Percentiles rank a stretch among this genome's conserved stretches.
These are phyloP conservation scores for Ennomos quercinarius DNA, from an alignment of 2,888 invertebrate species.

Conservation along the genomic window DNA sequence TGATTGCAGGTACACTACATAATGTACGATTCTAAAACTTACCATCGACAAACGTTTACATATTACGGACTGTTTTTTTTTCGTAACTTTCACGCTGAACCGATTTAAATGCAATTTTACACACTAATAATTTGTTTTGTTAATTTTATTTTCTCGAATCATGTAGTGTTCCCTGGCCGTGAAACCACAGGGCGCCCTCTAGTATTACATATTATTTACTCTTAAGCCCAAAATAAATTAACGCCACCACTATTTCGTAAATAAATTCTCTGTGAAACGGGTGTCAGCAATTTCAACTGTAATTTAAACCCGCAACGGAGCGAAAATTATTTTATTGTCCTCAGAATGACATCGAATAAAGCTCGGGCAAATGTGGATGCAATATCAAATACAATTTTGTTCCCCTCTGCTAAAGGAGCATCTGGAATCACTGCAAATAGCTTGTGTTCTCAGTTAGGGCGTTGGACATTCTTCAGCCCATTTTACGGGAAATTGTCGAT, in stretches of 20 bases:
- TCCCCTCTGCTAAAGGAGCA: slow-evolving; percentile 46
- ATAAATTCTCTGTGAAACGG: slow-evolving; percentile 43
- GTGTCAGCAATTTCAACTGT: slow-evolving; percentile 42
- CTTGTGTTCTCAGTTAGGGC: slow-evolving; percentile 51
- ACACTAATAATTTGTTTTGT: too few relatives aligned
- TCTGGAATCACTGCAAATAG: slow-evolving; percentile 62
- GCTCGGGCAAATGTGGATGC: slow-evolving; percentile 46
- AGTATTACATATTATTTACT: slow-evolving; percentile 4
- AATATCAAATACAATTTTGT: slow-evolving; percentile 52
- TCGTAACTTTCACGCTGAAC: too few relatives aligned
- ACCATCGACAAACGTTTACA: background rate
- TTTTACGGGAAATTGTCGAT: slow-evolving; percentile 57
- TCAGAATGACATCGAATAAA: slow-evolving; percentile 33
- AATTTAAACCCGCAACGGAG: slow-evolving; percentile 43
- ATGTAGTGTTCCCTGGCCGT: too few relatives aligned
- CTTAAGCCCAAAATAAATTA: slow-evolving; percentile 37
- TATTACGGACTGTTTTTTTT: too few relatives aligned
- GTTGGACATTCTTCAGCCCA: slow-evolving; percentile 53
- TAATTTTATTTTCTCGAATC: too few relatives aligned
- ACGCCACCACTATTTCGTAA: slow-evolving; percentile 38
- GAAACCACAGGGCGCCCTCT: too few relatives aligned
- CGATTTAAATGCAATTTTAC: too few relatives aligned
- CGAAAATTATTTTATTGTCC: slow-evolving; percentile 46
- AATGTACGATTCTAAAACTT: too few relatives aligned
- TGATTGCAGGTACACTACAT: background rate